These are phyloP conservation scores for Suillia variegata DNA, from an alignment of 2,888 invertebrate species.

Conservation along the genomic window DNA sequence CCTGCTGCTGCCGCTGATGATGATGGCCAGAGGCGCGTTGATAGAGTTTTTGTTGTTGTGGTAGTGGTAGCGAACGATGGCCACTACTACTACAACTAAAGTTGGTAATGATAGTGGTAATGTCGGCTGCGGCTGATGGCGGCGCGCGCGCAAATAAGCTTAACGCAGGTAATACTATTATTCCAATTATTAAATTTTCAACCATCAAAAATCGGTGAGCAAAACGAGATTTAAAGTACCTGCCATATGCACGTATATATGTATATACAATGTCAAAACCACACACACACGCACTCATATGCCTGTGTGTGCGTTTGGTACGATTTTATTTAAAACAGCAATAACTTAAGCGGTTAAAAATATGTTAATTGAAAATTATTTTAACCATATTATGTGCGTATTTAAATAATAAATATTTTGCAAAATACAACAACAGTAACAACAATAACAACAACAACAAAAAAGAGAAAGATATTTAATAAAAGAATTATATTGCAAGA, in stretches of 20 bases:
- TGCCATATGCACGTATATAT: not conserved
- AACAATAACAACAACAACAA: no score
- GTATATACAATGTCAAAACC: not conserved
- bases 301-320: not conserved
- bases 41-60: not conserved
- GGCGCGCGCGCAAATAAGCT: slow-evolving; percentile 39
- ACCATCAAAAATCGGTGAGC: no score
- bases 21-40: not conserved
- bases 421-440: not conserved
- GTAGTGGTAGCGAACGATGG: no score
- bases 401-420: not conserved
- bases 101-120: not conserved
- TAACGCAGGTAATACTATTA: slow-evolving; percentile 53
- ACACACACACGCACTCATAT: not conserved
- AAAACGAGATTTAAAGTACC: no score
- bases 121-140: no score
- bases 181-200: slow-evolving; percentile 57
- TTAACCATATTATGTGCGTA: not conserved
- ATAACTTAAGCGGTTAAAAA: not conserved
- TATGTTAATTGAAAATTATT: not conserved
- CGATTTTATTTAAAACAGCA: not conserved
- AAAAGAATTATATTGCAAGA: no score
- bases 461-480: no score
- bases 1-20: not conserved
- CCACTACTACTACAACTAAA: not conserved